Conservation (phyloP, 2,113 vertebrate species). For the Haemorhous mexicanus region DNA sequence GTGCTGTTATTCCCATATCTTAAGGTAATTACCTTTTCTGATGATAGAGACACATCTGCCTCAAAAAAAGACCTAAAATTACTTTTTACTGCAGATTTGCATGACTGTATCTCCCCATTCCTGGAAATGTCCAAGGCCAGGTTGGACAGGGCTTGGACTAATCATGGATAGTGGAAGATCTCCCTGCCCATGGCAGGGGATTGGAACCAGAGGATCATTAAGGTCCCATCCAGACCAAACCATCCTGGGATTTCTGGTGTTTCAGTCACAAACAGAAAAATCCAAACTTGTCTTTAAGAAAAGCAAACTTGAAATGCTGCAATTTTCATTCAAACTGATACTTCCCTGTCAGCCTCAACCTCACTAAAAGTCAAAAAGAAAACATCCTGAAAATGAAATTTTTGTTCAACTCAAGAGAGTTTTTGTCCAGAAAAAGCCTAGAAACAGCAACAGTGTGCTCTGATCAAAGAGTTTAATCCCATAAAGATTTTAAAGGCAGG, state of each 20-base stretch:
- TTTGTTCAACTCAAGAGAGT: not conserved
- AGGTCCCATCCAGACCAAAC: not conserved
- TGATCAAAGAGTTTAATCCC: not conserved
- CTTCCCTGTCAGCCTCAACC: not conserved
- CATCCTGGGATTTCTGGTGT: not conserved
- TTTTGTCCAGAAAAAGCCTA: not conserved
- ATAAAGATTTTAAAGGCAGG: not conserved
- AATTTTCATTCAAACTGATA: not conserved
- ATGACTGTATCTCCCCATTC: not conserved
- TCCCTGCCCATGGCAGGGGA: not conserved
- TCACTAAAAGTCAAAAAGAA: not conserved
- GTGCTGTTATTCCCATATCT: accelerated
- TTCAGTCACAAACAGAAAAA: not conserved
- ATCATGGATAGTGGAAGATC: not conserved
- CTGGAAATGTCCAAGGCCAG: not conserved
- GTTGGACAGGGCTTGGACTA: not conserved
- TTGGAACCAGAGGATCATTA: not conserved
- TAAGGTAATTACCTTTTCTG: not conserved
- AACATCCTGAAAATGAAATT: not conserved
- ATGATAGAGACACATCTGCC: not conserved
- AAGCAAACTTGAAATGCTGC: not conserved
- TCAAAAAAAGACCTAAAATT: not conserved
- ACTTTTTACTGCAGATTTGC: not conserved
- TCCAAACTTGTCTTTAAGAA: not conserved
- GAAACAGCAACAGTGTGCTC: not conserved